phyloP scores from a whole-genome alignment of 2,888 invertebrate species.

The Cyclophora albipunctata region DNA sequence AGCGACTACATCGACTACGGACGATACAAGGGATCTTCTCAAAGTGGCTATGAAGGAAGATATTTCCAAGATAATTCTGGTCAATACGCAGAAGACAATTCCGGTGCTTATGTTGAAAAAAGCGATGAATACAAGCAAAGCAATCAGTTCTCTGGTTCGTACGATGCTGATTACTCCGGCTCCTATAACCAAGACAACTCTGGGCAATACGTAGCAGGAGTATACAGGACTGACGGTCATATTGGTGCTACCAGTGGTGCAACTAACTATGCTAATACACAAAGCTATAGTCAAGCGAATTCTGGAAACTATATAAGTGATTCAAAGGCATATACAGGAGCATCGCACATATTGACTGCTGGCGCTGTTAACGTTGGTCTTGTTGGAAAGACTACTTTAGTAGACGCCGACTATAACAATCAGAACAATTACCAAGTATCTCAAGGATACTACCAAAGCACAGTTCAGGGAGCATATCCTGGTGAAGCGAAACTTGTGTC shows the following conservation, averaged over 20 bases:
- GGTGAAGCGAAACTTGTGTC: slow-evolving; percentile 43
- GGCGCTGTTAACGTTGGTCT: slow-evolving; percentile 67
- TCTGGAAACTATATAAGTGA: slow-evolving; percentile 49
- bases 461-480: slow-evolving; percentile 25
- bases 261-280: slow-evolving; percentile 10
- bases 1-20: slow-evolving; percentile 37
- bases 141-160: slow-evolving; percentile 21
- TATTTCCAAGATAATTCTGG: slow-evolving; percentile 8
- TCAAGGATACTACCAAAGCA: slow-evolving; percentile 29
- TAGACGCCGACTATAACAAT: slow-evolving; percentile 48
- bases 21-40: slow-evolving; percentile 32
- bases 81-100: slow-evolving; percentile 24
- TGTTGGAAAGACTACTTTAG: slow-evolving; percentile 64
- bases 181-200: slow-evolving; percentile 37
- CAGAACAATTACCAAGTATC: slow-evolving; percentile 36
- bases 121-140: not conserved
- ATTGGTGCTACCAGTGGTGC: slow-evolving; percentile 30
- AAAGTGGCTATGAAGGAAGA: slow-evolving; percentile 19
- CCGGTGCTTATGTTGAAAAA: slow-evolving; percentile 40
- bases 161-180: slow-evolving; percentile 37
- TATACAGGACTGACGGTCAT: slow-evolving; percentile 47
- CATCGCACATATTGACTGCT: slow-evolving; percentile 58
- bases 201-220: slow-evolving; percentile 46
- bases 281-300: slow-evolving; percentile 42
- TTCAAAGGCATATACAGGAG: slow-evolving; percentile 48